Conservation (phyloP, 2,888 invertebrate species). For the Lasioglossum oenotherae region DNA sequence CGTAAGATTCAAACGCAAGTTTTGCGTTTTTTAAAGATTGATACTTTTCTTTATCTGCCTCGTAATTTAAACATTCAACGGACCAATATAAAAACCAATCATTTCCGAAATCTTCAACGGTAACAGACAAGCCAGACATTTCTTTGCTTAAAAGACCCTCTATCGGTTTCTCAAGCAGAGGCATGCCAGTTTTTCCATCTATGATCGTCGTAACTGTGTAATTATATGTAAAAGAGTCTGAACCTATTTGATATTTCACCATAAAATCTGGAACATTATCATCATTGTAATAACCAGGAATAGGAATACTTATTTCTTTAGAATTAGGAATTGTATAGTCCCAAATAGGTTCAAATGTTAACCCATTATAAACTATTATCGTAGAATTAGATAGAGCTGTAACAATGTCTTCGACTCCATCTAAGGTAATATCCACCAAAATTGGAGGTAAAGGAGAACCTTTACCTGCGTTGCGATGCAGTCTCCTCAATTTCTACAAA, state of each 20-base stretch:
- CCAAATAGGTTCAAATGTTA: constrained; percentile 89
- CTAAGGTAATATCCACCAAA: constrained; percentile 90
- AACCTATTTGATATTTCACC: constrained; percentile 89
- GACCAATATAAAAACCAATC: constrained; percentile 93
- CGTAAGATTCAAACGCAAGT: constrained; percentile 76
- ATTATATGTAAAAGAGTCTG: constrained; percentile 90
- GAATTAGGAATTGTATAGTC: constrained; percentile 88
- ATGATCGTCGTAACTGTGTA: constrained; percentile 87
- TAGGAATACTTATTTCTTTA: constrained; percentile 91
- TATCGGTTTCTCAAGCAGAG: constrained; percentile 86
- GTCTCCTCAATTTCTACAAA: constrained; percentile 85
- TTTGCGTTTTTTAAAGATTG: constrained; percentile 82
- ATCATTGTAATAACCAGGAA: constrained; percentile 91
- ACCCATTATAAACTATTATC: constrained; percentile 90
- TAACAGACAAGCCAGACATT: constrained; percentile 86
- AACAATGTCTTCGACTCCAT: constrained; percentile 90
- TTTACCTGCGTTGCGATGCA: constrained; percentile 87
- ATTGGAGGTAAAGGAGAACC: constrained; percentile 89
- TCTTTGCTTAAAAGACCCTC: constrained; percentile 87
- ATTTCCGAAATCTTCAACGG: constrained; percentile 88
- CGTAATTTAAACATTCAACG: constrained; percentile 87
- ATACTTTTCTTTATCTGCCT: constrained; percentile 85
- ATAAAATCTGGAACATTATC: constrained; percentile 92
- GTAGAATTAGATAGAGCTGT: constrained; percentile 90
- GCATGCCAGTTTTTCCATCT: constrained; percentile 87